These are phyloP conservation scores for Natrix natrix DNA, from an alignment of 2,797 vertebrate genomes.

Conservation along the genomic window DNA sequence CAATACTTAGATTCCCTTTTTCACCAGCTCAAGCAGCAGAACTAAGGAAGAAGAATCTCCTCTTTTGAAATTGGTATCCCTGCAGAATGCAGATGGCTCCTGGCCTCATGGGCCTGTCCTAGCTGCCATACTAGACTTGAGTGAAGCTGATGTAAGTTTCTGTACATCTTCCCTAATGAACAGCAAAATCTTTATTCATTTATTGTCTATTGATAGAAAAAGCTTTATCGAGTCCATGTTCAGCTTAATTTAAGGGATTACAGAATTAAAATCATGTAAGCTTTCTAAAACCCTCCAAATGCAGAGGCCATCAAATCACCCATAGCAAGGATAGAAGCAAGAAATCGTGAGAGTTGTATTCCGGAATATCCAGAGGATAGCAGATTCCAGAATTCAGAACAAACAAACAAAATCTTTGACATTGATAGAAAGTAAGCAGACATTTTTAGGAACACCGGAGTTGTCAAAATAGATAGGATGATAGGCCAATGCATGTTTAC, in stretches of 20 bases:
- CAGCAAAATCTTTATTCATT: not conserved
- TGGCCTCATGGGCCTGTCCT: slow-evolving; percentile 70
- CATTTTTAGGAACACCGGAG: not conserved
- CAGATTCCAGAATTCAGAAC: not conserved
- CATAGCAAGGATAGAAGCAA: not conserved
- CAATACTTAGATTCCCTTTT: not conserved
- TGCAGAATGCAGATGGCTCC: slow-evolving; percentile 78
- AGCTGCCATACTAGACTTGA: slow-evolving; percentile 63
- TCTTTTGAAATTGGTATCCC: slow-evolving; percentile 66
- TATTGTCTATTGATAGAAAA: not conserved
- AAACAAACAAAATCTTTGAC: not conserved
- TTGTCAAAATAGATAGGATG: not conserved
- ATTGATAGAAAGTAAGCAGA: not conserved
- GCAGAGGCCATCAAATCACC: not conserved
- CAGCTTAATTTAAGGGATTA: not conserved
- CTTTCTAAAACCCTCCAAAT: not conserved
- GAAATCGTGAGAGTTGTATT: not conserved
- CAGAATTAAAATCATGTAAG: not conserved
- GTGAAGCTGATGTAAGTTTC: slow-evolving; percentile 64
- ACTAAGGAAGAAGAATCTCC: not conserved
- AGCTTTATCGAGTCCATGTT: not conserved
- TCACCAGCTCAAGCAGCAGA: not conserved
- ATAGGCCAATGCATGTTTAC: not conserved
- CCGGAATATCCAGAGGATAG: not conserved
- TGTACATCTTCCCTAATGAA: not conserved